Evolutionary conservation across 2,113 vertebrate species (phyloP).

Genomic region (Acinonyx jubatus): DNA sequence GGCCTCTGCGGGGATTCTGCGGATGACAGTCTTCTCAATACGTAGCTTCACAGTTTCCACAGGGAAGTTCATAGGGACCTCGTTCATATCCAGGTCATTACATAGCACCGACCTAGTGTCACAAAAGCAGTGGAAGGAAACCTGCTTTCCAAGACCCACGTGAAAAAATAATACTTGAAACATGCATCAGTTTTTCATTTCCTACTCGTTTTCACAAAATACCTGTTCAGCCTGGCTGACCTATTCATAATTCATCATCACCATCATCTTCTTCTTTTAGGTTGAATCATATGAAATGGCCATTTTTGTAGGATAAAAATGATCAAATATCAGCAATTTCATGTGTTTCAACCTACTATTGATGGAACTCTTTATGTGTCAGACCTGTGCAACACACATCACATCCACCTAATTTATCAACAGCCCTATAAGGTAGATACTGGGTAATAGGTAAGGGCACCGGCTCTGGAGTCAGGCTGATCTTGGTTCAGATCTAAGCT

Average conservation of each 20-base stretch:
- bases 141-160: background rate
- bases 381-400: background rate
- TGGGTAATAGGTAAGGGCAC: background rate
- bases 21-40: conserved; percentile 94
- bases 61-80: conserved; percentile 93
- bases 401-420: background rate
- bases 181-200: background rate
- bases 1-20: conserved; percentile 91
- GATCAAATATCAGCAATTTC: background rate
- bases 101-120: conserved; percentile 92
- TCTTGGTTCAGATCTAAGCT: background rate
- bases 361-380: background rate
- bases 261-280: background rate
- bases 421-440: background rate
- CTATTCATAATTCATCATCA: background rate
- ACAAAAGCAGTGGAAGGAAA: conserved; percentile 42
- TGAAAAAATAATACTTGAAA: background rate
- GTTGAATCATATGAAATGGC: background rate
- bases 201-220: background rate
- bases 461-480: background rate
- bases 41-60: conserved; percentile 94
- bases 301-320: background rate
- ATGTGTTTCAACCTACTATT: background rate
- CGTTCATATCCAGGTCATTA: conserved; percentile 95
- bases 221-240: background rate